A percentile compares a stretch with the other conserved stretches of the same genome.
Evolutionary conservation across 2,888 invertebrate genomes (phyloP).

Genomic region (Mimumesa dahlbomi): DNA sequence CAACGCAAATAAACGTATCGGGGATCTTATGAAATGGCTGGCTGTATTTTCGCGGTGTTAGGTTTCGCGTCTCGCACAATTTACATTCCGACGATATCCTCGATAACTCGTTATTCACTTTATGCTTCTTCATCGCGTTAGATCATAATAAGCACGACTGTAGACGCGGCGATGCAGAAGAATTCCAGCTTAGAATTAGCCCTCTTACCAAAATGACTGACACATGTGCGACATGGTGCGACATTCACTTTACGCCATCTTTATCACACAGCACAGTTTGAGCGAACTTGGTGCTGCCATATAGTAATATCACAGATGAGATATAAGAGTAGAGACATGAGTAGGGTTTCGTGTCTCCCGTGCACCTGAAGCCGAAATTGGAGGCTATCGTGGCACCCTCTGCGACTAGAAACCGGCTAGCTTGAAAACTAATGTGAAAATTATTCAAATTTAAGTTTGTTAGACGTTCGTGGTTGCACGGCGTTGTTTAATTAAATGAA

Average conservation of each 20-base stretch:
- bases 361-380: too few relatives aligned
- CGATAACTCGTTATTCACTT: constrained; percentile 4
- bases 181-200: constrained; percentile 32
- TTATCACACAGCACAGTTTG: constrained; percentile 44
- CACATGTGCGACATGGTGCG: constrained; percentile 76
- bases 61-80: constrained; percentile 36
- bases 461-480: too few relatives aligned
- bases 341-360: too few relatives aligned
- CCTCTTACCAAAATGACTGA: constrained; percentile 74
- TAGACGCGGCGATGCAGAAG: constrained; percentile 7
- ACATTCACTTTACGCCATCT: constrained; percentile 76
- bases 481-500: too few relatives aligned
- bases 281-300: constrained; percentile 13
- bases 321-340: too few relatives aligned
- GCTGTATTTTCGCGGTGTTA: constrained; percentile 54
- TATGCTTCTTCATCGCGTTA: constrained; percentile 13
- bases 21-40: constrained; percentile 60
- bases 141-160: constrained; percentile 8
- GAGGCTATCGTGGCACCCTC: too few relatives aligned
- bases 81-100: constrained; percentile 20
- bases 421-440: too few relatives aligned
- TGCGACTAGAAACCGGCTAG: too few relatives aligned
- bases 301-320: constrained; percentile 14
- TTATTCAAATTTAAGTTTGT: too few relatives aligned
- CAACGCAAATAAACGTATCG: constrained; percentile 39